Evolutionary conservation across 2,113 vertebrate genomes (phyloP), one percentile per base, ranked within the genome.

Genomic region (Steatornis caripensis): DNA sequence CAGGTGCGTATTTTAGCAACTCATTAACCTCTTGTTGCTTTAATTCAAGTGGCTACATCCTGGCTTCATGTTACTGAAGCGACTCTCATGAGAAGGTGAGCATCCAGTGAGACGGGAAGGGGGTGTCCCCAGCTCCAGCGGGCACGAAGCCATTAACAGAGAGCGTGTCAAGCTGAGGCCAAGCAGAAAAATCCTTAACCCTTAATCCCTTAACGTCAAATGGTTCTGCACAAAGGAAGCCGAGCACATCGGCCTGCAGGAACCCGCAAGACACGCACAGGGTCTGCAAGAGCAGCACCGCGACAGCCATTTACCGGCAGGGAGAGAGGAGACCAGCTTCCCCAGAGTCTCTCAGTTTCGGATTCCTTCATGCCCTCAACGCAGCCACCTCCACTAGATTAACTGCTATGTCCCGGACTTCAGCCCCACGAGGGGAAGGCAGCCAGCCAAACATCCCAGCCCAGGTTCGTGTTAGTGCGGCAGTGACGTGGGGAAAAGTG

Each of bases 1-100:
- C 92, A 96, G 95, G 94, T 95, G 84, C 43, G 45, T 62, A 65
- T 85, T 85, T 97, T 75, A 97, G 89, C 86, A 89, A 76, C 77
- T 93, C 83, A n/a, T 95, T 97, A 90, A 93, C 65, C 80, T 97
- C 90, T 72, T 61, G 57, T 51, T 53, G 32, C 46, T 76, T 77
- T 32, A 64, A 94, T 87, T 93, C 65, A 30, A 82, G 89, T 8
- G 22, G 93, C 65, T 87, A 8, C 87, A 45, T 72, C 87, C 74
- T 27, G 87, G 83, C 81, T 57, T 80, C 10, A 1, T 3, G 60
- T 39, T 84, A 51, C 81, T 5, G 54, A 34, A 80, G 75, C 6
- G 43, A 27, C 41, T 58, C 85, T 46, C 1, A 1, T 3, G 46
- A 82, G 93, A 49, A 87, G 5, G 36, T 34, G 39, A 60, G 55